Conservation (phyloP, 2,113 vertebrate species). For the Rissa tridactyla region DNA sequence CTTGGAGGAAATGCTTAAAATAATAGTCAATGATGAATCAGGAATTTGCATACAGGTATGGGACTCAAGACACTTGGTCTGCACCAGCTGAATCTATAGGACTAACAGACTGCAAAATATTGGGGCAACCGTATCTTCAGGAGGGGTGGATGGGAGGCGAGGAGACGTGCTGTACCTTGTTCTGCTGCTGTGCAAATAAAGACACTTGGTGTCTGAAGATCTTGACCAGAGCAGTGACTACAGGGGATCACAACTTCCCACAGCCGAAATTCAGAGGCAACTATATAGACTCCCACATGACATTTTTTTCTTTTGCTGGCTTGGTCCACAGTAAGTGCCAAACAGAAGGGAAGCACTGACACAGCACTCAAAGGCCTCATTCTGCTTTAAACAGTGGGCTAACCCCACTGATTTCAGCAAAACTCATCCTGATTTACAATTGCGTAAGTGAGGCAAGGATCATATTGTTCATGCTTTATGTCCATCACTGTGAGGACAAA, state of each 20-base stretch:
- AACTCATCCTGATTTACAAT: neutral
- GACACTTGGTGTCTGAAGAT: neutral
- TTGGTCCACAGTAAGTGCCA: neutral
- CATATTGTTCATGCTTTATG: neutral
- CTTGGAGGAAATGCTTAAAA: conserved; percentile 26
- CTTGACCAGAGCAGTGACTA: neutral
- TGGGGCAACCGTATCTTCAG: neutral
- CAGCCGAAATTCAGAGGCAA: neutral
- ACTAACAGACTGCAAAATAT: neutral
- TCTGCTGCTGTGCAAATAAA: neutral
- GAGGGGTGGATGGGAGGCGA: neutral
- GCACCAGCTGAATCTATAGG: neutral
- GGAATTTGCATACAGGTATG: neutral
- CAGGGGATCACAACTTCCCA: neutral
- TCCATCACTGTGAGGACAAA: neutral
- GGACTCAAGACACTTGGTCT: neutral
- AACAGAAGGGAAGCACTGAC: neutral
- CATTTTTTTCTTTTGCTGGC: neutral
- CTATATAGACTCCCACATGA: neutral
- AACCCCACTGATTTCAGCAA: neutral
- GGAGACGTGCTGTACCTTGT: accelerated
- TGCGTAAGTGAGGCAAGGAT: neutral
- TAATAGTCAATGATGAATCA: neutral
- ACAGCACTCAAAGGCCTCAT: neutral
- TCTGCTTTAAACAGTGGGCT: neutral